phyloP scores from a whole-genome alignment of 2,113 vertebrate species.

The Synchiropus splendidus region DNA sequence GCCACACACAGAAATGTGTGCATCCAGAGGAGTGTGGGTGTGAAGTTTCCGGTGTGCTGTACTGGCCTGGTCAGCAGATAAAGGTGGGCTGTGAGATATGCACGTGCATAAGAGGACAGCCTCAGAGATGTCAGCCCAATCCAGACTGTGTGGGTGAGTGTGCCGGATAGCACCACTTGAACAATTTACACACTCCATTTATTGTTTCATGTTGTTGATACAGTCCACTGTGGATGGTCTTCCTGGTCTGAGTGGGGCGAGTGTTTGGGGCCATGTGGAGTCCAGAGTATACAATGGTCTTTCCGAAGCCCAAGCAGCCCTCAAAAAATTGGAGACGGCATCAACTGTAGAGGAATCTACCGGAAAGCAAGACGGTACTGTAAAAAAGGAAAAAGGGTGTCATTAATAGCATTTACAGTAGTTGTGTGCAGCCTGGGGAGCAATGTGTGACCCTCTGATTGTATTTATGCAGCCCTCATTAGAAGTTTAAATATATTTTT shows the following conservation, averaged over 20 bases:
- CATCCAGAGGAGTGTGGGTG: conserved; percentile 69
- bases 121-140: conserved; percentile 66
- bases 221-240: conserved; percentile 86
- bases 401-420: too few species aligned
- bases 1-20: conserved; percentile 59
- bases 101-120: conserved; percentile 69
- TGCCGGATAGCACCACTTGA: neutral
- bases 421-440: too few species aligned
- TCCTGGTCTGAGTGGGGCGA: conserved; percentile 83
- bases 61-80: conserved; percentile 67
- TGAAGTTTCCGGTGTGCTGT: conserved; percentile 58
- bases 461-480: too few species aligned
- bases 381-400: too few species aligned
- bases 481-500: too few species aligned
- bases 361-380: conserved; percentile 79
- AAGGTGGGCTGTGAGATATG: conserved; percentile 76
- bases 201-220: neutral
- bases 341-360: conserved; percentile 75
- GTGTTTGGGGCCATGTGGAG: conserved; percentile 78
- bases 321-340: conserved; percentile 58
- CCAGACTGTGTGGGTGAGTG: conserved; percentile 72
- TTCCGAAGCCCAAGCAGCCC: conserved; percentile 86
- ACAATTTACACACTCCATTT: neutral
- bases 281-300: conserved; percentile 86
- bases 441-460: too few species aligned